Evolutionary conservation across 2,113 vertebrate genomes (phyloP).

Genomic region (Passer domesticus): DNA sequence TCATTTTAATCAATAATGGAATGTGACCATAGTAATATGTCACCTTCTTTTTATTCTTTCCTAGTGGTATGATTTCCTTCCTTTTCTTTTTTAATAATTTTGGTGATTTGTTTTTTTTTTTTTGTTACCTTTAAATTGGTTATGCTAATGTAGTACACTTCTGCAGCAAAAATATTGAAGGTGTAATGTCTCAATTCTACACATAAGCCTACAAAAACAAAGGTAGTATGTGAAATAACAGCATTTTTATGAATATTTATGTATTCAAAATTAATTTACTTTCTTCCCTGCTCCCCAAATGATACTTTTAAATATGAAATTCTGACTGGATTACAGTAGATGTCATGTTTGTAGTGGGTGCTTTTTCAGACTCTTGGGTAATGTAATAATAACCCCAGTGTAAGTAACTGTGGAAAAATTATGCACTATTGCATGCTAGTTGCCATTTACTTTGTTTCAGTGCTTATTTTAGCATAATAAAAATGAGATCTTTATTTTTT

Average conservation of each 20-base stretch:
- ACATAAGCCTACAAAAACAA: not conserved
- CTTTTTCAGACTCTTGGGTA: not conserved
- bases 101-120: not conserved
- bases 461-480: constrained; percentile 12
- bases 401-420: constrained; percentile 6
- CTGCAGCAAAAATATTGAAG: not conserved
- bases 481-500: constrained; percentile 6
- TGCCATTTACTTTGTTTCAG: not conserved
- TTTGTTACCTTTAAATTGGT: not conserved
- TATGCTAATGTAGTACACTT: constrained; percentile 10
- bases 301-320: not conserved
- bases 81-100: not conserved
- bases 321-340: not conserved
- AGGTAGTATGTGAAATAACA: not conserved
- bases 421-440: not conserved
- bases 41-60: constrained; percentile 12
- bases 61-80: not conserved
- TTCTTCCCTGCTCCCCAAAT: not conserved
- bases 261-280: not conserved
- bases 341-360: not conserved
- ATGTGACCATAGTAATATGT: constrained; percentile 32
- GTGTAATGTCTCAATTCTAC: not conserved
- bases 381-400: not conserved
- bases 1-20: constrained; percentile 69
- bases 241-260: not conserved